Conservation (phyloP, 2,888 invertebrate genomes). For the Trichogramma dendrolimi region DNA sequence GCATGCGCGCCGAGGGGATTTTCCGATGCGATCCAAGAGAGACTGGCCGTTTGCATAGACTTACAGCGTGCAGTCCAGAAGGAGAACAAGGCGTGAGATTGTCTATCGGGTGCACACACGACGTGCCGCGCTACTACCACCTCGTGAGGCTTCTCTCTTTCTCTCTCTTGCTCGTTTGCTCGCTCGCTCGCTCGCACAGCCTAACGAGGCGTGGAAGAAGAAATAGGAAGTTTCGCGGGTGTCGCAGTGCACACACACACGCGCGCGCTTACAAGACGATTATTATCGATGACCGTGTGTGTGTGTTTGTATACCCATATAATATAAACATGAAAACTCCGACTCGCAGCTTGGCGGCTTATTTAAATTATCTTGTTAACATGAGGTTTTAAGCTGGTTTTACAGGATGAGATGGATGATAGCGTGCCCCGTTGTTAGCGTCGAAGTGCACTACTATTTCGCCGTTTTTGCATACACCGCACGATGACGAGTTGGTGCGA, state of each 20-base stretch:
- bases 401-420: no score
- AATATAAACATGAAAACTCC: no score
- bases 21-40: constrained; percentile 41
- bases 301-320: neutral
- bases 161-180: constrained; percentile 41
- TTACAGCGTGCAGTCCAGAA: constrained; percentile 7
- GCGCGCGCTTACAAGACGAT: constrained; percentile 12
- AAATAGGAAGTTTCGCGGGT: neutral
- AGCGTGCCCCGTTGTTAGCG: no score
- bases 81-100: constrained; percentile 44
- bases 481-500: no score
- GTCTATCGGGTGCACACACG: constrained; percentile 37
- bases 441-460: no score
- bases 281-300: constrained; percentile 7
- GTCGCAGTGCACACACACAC: neutral
- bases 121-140: constrained; percentile 43
- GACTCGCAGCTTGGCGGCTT: constrained; percentile 1
- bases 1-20: constrained; percentile 32
- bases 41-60: no score
- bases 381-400: neutral
- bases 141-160: constrained; percentile 39
- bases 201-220: constrained; percentile 35
- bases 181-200: constrained; percentile 46
- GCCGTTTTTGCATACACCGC: no score
- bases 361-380: constrained; percentile 25